A percentile compares a stretch with the other conserved stretches of the same genome.
These are phyloP conservation scores for Panurus biarmicus DNA, from an alignment of 2,113 vertebrate species.

Conservation along the genomic window DNA sequence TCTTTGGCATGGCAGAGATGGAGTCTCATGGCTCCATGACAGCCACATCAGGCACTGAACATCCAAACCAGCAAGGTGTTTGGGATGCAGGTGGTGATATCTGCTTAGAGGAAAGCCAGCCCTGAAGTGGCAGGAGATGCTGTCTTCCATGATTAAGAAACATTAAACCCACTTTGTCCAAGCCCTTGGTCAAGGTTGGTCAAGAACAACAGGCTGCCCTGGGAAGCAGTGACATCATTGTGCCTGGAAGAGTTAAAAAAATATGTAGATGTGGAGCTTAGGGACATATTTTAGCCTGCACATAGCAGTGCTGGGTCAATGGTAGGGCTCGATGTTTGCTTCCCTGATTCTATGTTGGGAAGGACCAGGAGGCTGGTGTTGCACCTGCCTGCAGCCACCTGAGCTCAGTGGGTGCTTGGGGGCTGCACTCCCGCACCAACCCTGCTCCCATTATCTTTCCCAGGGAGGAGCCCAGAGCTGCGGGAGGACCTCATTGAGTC, in stretches of 20 bases:
- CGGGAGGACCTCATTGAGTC: conserved; percentile 71
- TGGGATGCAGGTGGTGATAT: not conserved
- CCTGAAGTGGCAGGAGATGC: not conserved
- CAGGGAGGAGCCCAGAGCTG: conserved; percentile 77
- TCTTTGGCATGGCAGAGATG: not conserved
- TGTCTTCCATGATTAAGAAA: not conserved
- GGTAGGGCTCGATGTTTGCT: not conserved
- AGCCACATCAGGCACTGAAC: not conserved
- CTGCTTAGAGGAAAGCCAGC: not conserved
- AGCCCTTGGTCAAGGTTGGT: not conserved
- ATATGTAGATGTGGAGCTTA: not conserved
- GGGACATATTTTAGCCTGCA: not conserved
- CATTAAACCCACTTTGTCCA: not conserved
- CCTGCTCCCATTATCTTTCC: not conserved
- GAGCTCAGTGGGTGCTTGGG: not conserved
- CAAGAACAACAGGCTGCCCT: not conserved
- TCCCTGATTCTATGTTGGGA: not conserved
- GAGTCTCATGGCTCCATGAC: not conserved
- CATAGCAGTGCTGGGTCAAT: not conserved
- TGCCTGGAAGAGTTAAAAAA: not conserved
- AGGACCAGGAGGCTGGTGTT: not conserved
- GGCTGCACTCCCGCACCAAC: not conserved
- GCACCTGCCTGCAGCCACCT: not conserved
- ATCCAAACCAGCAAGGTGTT: not conserved
- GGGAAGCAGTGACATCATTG: not conserved